phyloP scores from a whole-genome alignment of 2,113 vertebrate genomes.

The Panthera leo region DNA sequence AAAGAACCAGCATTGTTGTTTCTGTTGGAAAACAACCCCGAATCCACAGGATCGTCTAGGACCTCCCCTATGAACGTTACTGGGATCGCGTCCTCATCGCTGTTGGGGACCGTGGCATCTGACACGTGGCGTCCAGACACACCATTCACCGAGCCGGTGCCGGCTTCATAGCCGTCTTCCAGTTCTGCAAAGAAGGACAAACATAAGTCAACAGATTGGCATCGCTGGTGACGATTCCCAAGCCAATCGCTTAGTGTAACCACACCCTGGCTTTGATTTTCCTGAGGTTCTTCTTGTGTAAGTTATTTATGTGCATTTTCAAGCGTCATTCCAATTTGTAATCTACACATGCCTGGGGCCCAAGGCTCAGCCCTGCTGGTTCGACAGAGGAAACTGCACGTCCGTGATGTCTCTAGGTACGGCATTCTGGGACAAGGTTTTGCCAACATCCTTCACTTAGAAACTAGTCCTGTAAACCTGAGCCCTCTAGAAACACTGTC shows the following conservation, averaged over 20 bases:
- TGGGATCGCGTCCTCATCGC: constrained; percentile 88
- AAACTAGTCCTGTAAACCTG: neutral
- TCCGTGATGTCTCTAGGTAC: neutral
- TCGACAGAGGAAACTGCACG: neutral
- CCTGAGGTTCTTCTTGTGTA: neutral
- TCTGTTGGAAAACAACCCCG: constrained; percentile 81
- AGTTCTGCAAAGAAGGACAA: constrained; percentile 81
- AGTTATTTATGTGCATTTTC: neutral
- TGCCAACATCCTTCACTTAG: neutral
- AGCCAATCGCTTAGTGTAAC: neutral
- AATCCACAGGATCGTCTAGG: constrained; percentile 40
- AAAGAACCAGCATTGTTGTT: constrained; percentile 88
- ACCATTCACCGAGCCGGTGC: constrained; percentile 62
- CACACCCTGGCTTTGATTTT: neutral
- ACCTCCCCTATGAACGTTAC: constrained; percentile 92
- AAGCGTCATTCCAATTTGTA: neutral
- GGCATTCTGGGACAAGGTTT: neutral
- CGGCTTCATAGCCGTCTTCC: constrained; percentile 68
- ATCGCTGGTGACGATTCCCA: fast-evolving
- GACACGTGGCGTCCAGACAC: neutral
- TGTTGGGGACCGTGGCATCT: constrained; percentile 62
- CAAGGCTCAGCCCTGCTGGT: neutral
- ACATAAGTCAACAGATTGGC: neutral
- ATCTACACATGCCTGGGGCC: neutral
- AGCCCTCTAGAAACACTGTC: neutral